Conservation (phyloP, 2,888 invertebrate species). For the Aleiodes leptofemur region DNA sequence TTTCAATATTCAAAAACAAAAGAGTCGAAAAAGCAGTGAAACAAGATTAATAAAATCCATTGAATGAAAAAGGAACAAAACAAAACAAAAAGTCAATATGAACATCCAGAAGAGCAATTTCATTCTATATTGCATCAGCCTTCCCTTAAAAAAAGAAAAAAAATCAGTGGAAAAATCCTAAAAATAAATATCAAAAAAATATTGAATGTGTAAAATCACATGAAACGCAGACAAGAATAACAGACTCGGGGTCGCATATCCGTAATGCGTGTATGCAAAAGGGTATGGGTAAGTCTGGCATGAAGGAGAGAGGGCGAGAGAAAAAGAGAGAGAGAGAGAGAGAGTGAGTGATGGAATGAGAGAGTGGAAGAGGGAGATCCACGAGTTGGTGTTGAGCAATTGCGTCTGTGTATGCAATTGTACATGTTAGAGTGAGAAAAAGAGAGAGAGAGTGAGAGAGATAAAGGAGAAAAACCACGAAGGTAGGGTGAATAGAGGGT, state of each 20-base stretch:
- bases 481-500: constrained; percentile 14
- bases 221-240: constrained; percentile 22
- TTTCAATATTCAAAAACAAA: no score
- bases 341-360: constrained; percentile 4
- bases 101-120: no score
- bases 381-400: constrained; percentile 26
- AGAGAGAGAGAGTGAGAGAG: constrained; percentile 30
- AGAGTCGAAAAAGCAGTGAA: no score
- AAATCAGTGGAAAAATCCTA: constrained; percentile 3
- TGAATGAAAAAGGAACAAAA: no score
- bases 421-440: constrained; percentile 17
- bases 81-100: no score
- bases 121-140: no score
- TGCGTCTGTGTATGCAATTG: not conserved
- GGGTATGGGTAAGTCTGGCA: constrained; percentile 44
- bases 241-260: constrained; percentile 28
- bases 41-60: no score
- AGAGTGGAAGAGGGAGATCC: constrained; percentile 28
- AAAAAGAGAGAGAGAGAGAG: constrained; percentile 22
- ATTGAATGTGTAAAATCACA: constrained; percentile 25
- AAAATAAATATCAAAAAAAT: constrained; percentile 11
- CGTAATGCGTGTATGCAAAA: constrained; percentile 15
- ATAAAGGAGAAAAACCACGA: not conserved
- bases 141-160: no score
- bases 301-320: constrained; percentile 18